Evolutionary conservation across 1,140 invertebrate genomes (phyloP), one percentile per base, ranked within the genome.

Genomic region (Steinernema khuongi): DNA sequence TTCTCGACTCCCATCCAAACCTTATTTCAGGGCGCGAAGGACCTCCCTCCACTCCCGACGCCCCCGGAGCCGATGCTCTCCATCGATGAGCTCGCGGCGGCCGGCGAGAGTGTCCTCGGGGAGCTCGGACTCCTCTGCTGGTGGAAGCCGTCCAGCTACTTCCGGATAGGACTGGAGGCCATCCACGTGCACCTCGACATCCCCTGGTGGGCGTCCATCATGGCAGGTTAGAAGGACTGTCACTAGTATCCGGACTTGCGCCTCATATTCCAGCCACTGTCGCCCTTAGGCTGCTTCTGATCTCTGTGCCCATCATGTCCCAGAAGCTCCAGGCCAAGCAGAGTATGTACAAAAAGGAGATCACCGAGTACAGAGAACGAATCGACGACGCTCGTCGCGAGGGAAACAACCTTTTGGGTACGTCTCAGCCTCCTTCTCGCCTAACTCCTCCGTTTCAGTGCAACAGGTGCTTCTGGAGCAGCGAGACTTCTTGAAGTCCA

Each of bases 401-500:
- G 60, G 77, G 77, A 22, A 85, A 84, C 71, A 74, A 84, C 31
- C 30, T 76, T 28, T 68, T 83, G 28, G 60, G 80, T 81, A 31
- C 31, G 72, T 77, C 26, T 50, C 19, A 28, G 11, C n/a, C 50
- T 36, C 1, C 17, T 29, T 70, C 31, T 0, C 1, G 44, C 32
- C 29, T 77, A 60, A 26, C 67, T n/a, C 0, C 67, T 67, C 29
- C 26, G 43, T 22, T 74, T 74, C 72, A 75, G 81, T 77, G 22
- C 81, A 81, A 70, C 81, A 84, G 75, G 70, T 85, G 31, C 41
- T 84, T 18, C 36, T 85, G 29, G 82, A 84, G 44, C 82, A 84
- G 67, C 71, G 72, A 1, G 80, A 83, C 43, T 84, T 85, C 67
- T 28, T 85, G 36, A 31, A 60, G 22, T 73, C 72, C 1, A 77